Evolutionary conservation across 2,888 invertebrate genomes (phyloP).

Genomic region (Eristalis pertinax): DNA sequence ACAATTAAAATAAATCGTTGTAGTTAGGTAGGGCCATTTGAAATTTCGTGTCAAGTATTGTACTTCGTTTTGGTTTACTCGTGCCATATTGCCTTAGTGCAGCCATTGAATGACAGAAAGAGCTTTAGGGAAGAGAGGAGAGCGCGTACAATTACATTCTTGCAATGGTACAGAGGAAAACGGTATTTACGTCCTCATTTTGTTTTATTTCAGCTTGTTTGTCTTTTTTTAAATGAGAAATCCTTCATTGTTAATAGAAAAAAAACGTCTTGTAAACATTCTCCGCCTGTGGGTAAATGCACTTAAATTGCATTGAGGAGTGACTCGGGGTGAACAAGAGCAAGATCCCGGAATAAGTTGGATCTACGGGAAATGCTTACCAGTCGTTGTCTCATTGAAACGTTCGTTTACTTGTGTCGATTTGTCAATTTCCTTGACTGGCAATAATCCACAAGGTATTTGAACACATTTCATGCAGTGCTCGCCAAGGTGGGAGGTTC

Average conservation of each 20-base stretch:
- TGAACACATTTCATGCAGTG: constrained; percentile 36
- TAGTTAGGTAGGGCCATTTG: constrained; percentile 38
- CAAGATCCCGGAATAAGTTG: constrained; percentile 62
- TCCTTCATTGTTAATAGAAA: constrained; percentile 44
- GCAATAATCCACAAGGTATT: constrained; percentile 51
- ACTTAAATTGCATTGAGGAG: constrained; percentile 40
- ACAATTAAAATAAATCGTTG: constrained; percentile 58
- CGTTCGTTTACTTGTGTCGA: constrained; percentile 57
- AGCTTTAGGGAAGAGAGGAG: constrained; percentile 14
- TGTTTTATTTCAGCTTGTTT: constrained; percentile 1
- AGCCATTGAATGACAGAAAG: constrained; percentile 14
- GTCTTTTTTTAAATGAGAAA: constrained; percentile 5
- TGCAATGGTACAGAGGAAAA: constrained; percentile 1
- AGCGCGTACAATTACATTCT: constrained; percentile 7
- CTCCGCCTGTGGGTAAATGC: constrained; percentile 55
- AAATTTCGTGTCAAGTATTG: constrained; percentile 56
- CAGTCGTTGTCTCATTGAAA: constrained; percentile 33
- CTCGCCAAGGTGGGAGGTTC: neutral
- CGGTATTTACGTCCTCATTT: constrained; percentile 40
- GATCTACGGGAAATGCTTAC: constrained; percentile 29
- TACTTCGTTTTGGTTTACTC: constrained; percentile 32
- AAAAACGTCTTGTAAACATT: constrained; percentile 56
- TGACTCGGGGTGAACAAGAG: constrained; percentile 64
- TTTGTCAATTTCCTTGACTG: constrained; percentile 64
- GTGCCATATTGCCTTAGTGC: constrained; percentile 26